Conservation (phyloP, 2,888 invertebrate genomes). For the Leuctra nigra region DNA sequence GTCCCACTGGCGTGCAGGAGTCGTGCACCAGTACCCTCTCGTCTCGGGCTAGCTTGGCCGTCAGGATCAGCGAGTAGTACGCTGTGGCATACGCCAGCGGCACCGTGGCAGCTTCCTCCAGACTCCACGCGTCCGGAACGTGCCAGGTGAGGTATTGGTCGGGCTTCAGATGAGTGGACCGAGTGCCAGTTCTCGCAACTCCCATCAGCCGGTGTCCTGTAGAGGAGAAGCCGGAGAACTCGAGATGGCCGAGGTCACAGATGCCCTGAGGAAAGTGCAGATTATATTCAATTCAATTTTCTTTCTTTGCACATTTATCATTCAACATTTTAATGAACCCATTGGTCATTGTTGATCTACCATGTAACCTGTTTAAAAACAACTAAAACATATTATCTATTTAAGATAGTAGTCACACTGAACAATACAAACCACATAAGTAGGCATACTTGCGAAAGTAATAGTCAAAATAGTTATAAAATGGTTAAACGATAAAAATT, state of each 20-base stretch:
- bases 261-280: slow-evolving; percentile 1
- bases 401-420: too few species aligned
- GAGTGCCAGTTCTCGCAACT: slow-evolving; percentile 29
- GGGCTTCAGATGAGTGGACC: slow-evolving; percentile 43
- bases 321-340: too few species aligned
- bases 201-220: slow-evolving; percentile 32
- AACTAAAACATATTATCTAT: too few species aligned
- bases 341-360: too few species aligned
- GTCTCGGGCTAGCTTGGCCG: slow-evolving; percentile 42
- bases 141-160: slow-evolving; percentile 42
- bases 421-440: too few species aligned
- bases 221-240: slow-evolving; percentile 29
- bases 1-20: slow-evolving; percentile 50
- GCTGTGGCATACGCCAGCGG: slow-evolving; percentile 49
- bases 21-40: slow-evolving; percentile 47
- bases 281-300: too few species aligned
- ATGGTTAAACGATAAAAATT: too few species aligned
- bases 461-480: too few species aligned
- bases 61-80: slow-evolving; percentile 49
- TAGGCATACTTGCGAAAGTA: too few species aligned
- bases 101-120: slow-evolving; percentile 48
- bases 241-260: slow-evolving; percentile 21
- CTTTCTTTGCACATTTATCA: too few species aligned
- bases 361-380: too few species aligned
- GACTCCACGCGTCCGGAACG: slow-evolving; percentile 44